phyloP scores from a whole-genome alignment of 2,888 invertebrate genomes.

The Himalopsyche tibetana region DNA sequence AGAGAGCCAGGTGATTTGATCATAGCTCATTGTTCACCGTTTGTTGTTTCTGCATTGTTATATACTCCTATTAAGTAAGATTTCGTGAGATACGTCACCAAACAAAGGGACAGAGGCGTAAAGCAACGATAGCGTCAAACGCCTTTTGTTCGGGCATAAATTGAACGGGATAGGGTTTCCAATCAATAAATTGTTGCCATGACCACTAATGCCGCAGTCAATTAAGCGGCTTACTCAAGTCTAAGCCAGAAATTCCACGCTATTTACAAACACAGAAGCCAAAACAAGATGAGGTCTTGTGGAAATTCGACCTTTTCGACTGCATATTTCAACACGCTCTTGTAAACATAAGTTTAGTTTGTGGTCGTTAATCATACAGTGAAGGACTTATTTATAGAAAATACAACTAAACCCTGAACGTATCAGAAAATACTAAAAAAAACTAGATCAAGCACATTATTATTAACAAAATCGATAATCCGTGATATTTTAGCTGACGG shows the following conservation, averaged over 20 bases:
- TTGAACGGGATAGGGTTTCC: slow-evolving; percentile 33
- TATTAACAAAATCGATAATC: no score
- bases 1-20: no score
- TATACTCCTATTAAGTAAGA: no score
- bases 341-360: neutral
- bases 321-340: neutral
- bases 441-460: no score
- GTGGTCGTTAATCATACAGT: no score
- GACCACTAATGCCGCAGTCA: slow-evolving; percentile 34
- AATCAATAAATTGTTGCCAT: slow-evolving; percentile 42
- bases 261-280: slow-evolving; percentile 42
- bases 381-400: no score
- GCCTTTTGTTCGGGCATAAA: slow-evolving; percentile 1
- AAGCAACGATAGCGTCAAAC: neutral
- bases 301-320: neutral
- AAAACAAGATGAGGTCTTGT: slow-evolving; percentile 15
- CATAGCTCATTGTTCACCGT: no score
- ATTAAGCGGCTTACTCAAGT: slow-evolving; percentile 35
- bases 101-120: neutral
- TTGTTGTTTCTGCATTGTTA: no score
- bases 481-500: no score
- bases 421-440: no score
- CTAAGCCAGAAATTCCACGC: neutral
- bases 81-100: neutral
- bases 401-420: no score